Evolutionary conservation across 2,113 vertebrate genomes (phyloP).

Genomic region (Channa argus): DNA sequence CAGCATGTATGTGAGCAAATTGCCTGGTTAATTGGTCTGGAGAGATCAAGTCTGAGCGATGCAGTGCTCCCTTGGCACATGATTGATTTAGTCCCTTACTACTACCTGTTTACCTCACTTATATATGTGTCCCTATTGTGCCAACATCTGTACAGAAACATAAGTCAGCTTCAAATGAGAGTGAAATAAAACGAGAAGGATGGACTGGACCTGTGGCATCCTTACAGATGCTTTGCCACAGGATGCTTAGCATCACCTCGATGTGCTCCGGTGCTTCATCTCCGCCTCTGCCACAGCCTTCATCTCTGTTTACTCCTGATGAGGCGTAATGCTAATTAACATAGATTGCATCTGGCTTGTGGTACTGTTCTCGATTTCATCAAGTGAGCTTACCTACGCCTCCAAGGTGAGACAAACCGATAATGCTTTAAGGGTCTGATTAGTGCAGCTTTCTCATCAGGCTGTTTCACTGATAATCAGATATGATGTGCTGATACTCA

Average conservation of each 20-base stretch:
- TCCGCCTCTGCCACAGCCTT: not conserved
- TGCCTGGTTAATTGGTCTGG: conserved; percentile 19
- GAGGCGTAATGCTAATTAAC: conserved; percentile 63
- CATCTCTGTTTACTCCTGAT: conserved; percentile 13
- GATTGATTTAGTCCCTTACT: conserved; percentile 14
- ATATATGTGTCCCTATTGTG: conserved; percentile 19
- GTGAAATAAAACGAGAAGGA: conserved; percentile 12
- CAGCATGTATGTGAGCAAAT: conserved; percentile 52
- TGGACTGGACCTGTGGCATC: conserved; percentile 62
- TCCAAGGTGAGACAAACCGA: conserved; percentile 35
- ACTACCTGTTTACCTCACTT: conserved; percentile 40
- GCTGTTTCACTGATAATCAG: not conserved
- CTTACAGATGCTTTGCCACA: conserved; percentile 68
- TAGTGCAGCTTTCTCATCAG: not conserved
- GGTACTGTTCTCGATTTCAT: conserved; percentile 31
- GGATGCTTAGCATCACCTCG: conserved; percentile 46
- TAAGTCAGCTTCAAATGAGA: conserved; percentile 39
- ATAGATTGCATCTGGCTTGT: conserved; percentile 45
- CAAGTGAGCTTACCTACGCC: conserved; percentile 18
- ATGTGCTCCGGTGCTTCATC: conserved; percentile 29
- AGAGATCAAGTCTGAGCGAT: conserved; percentile 1
- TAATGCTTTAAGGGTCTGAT: conserved; percentile 14
- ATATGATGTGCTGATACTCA: not conserved
- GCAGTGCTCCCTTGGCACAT: conserved; percentile 29
- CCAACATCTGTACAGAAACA: conserved; percentile 66